Evolutionary conservation across 2,888 invertebrate genomes (phyloP), one percentile per base, ranked within the genome.

Genomic region (Tanypteryx hageni): DNA sequence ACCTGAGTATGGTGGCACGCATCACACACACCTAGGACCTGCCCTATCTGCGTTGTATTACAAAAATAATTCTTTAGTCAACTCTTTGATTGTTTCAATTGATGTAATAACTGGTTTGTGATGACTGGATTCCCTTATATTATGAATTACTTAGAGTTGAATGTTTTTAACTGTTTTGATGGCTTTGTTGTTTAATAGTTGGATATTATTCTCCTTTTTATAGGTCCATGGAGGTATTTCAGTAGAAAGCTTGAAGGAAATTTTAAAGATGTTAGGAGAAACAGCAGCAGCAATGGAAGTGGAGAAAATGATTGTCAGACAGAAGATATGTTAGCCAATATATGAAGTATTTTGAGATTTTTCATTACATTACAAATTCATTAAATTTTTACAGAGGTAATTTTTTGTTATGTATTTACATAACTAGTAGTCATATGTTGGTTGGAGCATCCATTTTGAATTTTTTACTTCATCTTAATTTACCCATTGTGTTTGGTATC

Each of bases 201-300:
- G 27, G 10, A 2, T 5, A 76, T 76, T 58, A 22, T 59, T 86
- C 27, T 18, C 13, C 22, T 64, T 13, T 56, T 59, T 89, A 13
- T 13, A 89, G 89, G 89, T 89, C 13, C 61, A 89, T 68, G 89
- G 64, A 27, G 89, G 64, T 44, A 44, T 89, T n/a, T 44, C 44
- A 22, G 9, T 89, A 44, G 56, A 59, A n/a, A 64, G 22, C n/a
- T 44, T 89, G 10, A 89, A 64, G 13, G 64, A 89, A 64, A 58
- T 44, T n/a, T 64, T 89, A 44, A 14, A 89, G 44, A 16, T 31
- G 16, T 44, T 89, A 1, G 89, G 89, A 44, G 89, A 89, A 89
- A 64, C 44, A 31, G 16, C 14, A 64, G 89, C 89, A 44, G 89
- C 64, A 0, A 18, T 31, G 7, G 44, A 44, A 10, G n/a, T 89